Evolutionary conservation across 2,113 vertebrate genomes (phyloP).

Genomic region (Poecile atricapillus): DNA sequence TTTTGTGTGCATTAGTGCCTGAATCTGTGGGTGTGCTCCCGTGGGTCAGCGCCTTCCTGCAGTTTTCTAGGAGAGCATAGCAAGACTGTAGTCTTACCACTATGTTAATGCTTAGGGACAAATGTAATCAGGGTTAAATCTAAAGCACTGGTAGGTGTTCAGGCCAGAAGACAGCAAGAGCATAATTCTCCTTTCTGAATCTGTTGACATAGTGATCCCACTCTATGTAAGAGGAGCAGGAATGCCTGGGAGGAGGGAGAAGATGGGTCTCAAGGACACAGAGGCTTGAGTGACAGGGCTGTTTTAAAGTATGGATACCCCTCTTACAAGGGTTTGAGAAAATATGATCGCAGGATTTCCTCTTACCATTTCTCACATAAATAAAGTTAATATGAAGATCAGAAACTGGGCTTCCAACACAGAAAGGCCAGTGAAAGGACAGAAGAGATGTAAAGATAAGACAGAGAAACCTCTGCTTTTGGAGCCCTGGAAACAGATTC

Average conservation of each 20-base stretch:
- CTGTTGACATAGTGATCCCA: neutral
- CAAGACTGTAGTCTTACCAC: rapidly evolving
- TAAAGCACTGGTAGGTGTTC: neutral
- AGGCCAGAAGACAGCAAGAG: neutral
- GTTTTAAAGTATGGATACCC: neutral
- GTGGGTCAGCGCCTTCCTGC: rapidly evolving
- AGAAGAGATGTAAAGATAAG: neutral
- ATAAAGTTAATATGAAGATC: neutral
- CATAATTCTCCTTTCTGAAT: neutral
- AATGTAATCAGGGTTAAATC: neutral
- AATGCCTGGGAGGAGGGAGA: neutral
- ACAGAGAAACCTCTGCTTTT: neutral
- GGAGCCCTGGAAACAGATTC: neutral
- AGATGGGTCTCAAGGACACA: neutral
- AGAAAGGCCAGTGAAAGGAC: neutral
- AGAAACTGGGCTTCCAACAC: neutral
- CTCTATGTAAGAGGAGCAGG: neutral
- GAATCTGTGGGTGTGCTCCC: neutral
- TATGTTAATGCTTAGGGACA: neutral
- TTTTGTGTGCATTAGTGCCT: too few relatives aligned
- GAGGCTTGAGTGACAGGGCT: neutral
- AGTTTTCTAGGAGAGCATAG: neutral
- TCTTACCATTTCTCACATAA: neutral
- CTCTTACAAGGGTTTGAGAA: neutral
- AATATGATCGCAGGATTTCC: neutral